phyloP scores from a whole-genome alignment of 2,113 vertebrate species.

The Myotis brandtii region DNA sequence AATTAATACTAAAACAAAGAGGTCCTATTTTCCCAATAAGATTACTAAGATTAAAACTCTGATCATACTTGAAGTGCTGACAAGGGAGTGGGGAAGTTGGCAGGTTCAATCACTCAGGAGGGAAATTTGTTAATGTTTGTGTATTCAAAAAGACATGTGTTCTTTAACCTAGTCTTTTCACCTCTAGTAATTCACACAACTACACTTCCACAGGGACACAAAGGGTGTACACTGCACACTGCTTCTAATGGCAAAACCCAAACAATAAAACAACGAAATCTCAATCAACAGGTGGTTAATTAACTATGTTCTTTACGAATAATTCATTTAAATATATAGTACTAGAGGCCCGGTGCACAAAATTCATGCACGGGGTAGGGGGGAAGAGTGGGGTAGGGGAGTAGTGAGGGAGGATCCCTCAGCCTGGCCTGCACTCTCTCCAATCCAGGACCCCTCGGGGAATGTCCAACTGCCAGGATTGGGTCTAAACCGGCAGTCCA shows the following conservation, averaged over 20 bases:
- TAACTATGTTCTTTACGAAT: constrained; percentile 31
- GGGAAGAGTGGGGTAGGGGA: too few species aligned
- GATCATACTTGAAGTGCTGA: background rate
- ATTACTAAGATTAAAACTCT: background rate
- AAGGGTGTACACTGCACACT: background rate
- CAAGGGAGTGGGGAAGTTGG: background rate
- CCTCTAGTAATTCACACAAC: background rate
- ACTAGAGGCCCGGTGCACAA: background rate
- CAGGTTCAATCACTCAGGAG: background rate
- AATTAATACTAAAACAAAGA: background rate
- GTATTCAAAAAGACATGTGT: background rate
- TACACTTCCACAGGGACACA: background rate
- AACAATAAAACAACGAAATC: background rate
- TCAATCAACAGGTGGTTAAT: background rate
- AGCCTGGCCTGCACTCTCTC: too few species aligned
- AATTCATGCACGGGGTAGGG: too few species aligned
- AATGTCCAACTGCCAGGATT: too few species aligned
- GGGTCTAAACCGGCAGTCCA: too few species aligned
- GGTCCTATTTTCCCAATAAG: background rate
- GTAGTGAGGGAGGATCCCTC: too few species aligned
- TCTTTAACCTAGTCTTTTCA: background rate
- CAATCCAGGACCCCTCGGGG: too few species aligned
- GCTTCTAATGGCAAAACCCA: background rate
- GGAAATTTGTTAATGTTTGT: background rate
- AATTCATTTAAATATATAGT: background rate